Base-by-base conservation (phyloP, 1,140 invertebrate species). In the Onthophagus taurus region DNA sequence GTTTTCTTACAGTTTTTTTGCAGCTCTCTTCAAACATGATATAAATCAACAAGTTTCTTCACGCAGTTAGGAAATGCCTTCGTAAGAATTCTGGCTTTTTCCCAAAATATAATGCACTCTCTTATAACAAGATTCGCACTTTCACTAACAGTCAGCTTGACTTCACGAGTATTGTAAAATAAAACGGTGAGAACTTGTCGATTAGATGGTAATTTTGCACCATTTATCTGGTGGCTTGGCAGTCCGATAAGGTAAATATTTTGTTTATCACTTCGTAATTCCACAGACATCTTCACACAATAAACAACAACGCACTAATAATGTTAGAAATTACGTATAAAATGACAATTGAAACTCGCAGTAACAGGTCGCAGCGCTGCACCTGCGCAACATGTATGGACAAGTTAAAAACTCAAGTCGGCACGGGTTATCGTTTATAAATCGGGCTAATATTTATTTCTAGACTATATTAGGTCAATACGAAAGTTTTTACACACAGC, bases 101-200 rank as follows among this genome's bases (percentile, higher is more conserved):
- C 51, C 51, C 55, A 57, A 42, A 43, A 51, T 20, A 51, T 52
- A 46, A 55, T 50, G 30, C 51, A 55, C 43, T 53, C 48, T 3
- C 49, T 26, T 51, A 59, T 57, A 7, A 44, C 47, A 34, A 43
- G 51, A 52, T 61, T 58, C 12, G 52, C 54, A 35, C 52, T 63
- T 58, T 54, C 50, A 53, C 42, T 55, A 16, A 50, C 48, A 47
- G 26, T 51, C 44, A 55, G 48, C 16, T 55, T 55, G 21, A 55
- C 48, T 55, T 58, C 52, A 19, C 49, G 51, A 54, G 57, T 58
- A 38, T 58, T 58, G 39, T 39, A 57, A 49, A 60, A 60, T 21
- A 57, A 44, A 24, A 58, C 52, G 42, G 52, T 34, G 2, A 56
- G 48, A 50, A 52, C 50, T 54, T 58, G 52, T 31, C 51, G 30